Evolutionary conservation across 2,113 vertebrate species (phyloP), one percentile per base, ranked within the genome.

Genomic region (Fregata magnificens): DNA sequence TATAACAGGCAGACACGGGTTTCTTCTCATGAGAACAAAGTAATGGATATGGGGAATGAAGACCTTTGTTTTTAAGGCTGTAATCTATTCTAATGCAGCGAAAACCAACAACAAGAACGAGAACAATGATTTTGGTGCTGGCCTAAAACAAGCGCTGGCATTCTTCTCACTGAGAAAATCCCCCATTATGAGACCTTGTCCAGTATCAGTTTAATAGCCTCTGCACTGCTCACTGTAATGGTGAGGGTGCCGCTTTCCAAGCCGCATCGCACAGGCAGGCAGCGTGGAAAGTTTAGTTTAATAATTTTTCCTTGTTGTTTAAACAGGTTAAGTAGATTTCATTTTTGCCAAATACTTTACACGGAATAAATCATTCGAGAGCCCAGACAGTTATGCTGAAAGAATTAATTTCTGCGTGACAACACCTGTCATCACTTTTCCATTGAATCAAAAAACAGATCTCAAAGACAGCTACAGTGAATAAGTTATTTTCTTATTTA

Each of bases 311-410:
- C 77, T 91, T 73, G 50, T 67, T 95, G 82, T 90, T 96, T 95
- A 94, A 97, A 96, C 63, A 96, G 94, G 93, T 59, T 96, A 89
- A 94, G 76, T 80, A 91, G 78, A 96, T 94, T 73, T 90, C 87
- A 47, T 40, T 97, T 97, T 97, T 95, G 90, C 95, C 93, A 97
- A 95, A 89, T 97, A 93, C 80, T 96, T 96, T 82, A 90, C 71
- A 71, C 2, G 13, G 86, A 93, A 97, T 93, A 97, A 97, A 97
- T 98, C 91, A 74, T 87, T 74, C 0, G 0, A 96, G 84, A 92
- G 14, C 69, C 92, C 3, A 12, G 93, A 94, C 92, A 88, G 76
- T 84, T 95, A 90, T 63, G 79, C 85, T 97, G 97, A 97, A 97
- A 96, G 89, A 88, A 97, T 95, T 91, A 86, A 94, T 97, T 96